These are phyloP conservation scores for Platycheirus albimanus DNA, from an alignment of 2,888 invertebrate genomes.

Conservation along the genomic window DNA sequence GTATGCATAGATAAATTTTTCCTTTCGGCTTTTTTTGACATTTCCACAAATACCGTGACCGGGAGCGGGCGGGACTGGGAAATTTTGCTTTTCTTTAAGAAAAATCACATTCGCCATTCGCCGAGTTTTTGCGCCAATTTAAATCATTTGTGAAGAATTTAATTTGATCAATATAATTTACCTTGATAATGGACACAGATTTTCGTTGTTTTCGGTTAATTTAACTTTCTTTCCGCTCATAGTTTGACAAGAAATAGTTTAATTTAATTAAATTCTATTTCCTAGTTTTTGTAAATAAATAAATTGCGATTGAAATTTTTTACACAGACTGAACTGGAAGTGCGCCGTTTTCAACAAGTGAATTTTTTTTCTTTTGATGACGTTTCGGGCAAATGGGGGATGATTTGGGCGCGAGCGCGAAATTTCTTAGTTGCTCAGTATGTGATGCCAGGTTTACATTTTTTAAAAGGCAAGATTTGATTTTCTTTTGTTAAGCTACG, in stretches of 20 bases:
- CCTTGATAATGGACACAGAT: slow-evolving; percentile 80
- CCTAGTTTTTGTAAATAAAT: slow-evolving; percentile 25
- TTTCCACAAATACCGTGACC: neutral
- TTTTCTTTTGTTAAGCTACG: too few relatives aligned
- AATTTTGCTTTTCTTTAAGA: neutral
- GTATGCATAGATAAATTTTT: slow-evolving; percentile 46
- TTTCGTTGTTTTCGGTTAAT: slow-evolving; percentile 80
- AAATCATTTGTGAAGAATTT: neutral
- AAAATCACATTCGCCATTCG: too few relatives aligned
- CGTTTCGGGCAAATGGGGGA: slow-evolving; percentile 30
- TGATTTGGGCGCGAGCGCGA: slow-evolving; percentile 17
- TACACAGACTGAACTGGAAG: neutral
- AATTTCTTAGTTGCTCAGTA: neutral
- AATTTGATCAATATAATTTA: slow-evolving; percentile 71
- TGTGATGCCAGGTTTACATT: neutral
- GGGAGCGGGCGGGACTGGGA: neutral
- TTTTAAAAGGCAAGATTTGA: too few relatives aligned
- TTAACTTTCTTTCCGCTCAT: slow-evolving; percentile 79
- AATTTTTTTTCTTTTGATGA: slow-evolving; percentile 35
- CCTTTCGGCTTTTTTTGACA: slow-evolving; percentile 40
- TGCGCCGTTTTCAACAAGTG: slow-evolving; percentile 64
- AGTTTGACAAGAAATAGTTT: slow-evolving; percentile 74
- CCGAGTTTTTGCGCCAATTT: slow-evolving; percentile 58
- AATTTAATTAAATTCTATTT: slow-evolving; percentile 9
- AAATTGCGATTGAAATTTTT: slow-evolving; percentile 23